Base-by-base conservation (phyloP, 2,113 vertebrate species). In the Cyprinodon variegatus region DNA sequence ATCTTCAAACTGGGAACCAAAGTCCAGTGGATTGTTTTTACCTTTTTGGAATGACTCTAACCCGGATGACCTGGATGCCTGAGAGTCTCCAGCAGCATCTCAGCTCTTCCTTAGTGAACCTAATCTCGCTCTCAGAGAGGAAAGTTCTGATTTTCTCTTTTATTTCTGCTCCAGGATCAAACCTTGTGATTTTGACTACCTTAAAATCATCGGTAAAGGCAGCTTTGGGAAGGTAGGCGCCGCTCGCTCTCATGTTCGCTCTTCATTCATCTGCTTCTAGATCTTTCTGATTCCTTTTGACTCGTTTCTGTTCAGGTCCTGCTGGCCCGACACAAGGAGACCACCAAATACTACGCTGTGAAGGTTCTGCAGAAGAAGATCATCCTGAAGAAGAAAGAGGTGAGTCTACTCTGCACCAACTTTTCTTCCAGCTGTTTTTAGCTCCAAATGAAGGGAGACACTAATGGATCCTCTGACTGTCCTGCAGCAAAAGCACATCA, bases 281-380 rank as follows among this genome's bases (percentile, higher is more conserved):
- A 3, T 37, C 29, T 39, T 17, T 9, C 62, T 7, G 59, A n/a
- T n/a, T 13, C 41, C 20, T 13, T 11, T 29, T 8, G 43, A 22
- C 75, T 63, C 83, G 11, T 53, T 77, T 11, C 29, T 0, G 10
- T 39, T 14, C 83, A 95, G 94, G 95, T 96, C 75, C 89, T 96
- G 62, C 90, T 96, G 67, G 95, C 95, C 48, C 91, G 90, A 36
- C 94, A 95, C 86, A 96, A 94, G 83, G 94, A 95, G 74, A 91
- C 87, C 0, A 65, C 88, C 3, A 85, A 88, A n/a, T 96, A 95
- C 74, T 96, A 94, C 10, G 95, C 95, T 1, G 92, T 96, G 41
- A 96, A 96, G 81, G 95, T 96, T 17, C 91, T 96, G n/a, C 95
- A 96, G 89, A 96, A 96, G 92, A 95, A 94, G 66, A 93, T 95